phyloP scores from a whole-genome alignment of 2,888 invertebrate genomes.

The Bibio marci region DNA sequence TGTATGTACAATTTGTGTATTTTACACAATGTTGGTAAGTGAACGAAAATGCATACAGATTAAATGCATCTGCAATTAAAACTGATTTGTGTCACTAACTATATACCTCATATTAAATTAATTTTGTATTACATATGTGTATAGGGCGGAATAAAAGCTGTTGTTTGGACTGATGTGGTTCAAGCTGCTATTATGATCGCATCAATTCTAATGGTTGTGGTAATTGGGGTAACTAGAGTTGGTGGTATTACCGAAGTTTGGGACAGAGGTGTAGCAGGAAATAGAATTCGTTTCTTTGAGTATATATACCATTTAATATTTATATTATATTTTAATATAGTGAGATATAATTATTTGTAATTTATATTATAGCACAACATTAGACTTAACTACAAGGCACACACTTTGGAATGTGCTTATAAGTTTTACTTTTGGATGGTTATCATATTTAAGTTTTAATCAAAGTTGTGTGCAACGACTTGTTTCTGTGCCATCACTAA shows the following conservation, averaged over 20 bases:
- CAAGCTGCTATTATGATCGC: slow-evolving; percentile 28
- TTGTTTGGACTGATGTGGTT: slow-evolving; percentile 35
- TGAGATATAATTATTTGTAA: neutral
- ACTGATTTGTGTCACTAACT: neutral
- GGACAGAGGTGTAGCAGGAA: slow-evolving; percentile 21
- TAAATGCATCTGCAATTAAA: neutral
- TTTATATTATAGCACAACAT: slow-evolving; percentile 32
- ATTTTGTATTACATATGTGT: neutral
- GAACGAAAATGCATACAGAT: no score
- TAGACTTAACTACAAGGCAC: slow-evolving; percentile 41
- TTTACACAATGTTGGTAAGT: slow-evolving; percentile 40
- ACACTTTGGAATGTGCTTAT: slow-evolving; percentile 44
- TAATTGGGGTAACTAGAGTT: slow-evolving; percentile 24
- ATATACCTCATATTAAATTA: neutral
- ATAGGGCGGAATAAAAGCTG: slow-evolving; percentile 33
- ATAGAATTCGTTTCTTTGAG: slow-evolving; percentile 20
- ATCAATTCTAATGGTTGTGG: slow-evolving; percentile 24
- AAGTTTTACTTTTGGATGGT: slow-evolving; percentile 39
- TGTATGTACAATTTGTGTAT: slow-evolving; percentile 35
- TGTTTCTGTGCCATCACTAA: slow-evolving; percentile 39
- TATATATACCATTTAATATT: neutral
- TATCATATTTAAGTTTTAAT: slow-evolving; percentile 46
- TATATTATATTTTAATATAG: neutral
- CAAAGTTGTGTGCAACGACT: slow-evolving; percentile 59
- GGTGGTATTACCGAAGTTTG: slow-evolving; percentile 27